A percentile compares a stretch with the other conserved stretches of the same genome.
Evolutionary conservation across 2,113 vertebrate genomes (phyloP).

Genomic region (Phylloscopus trochilus): DNA sequence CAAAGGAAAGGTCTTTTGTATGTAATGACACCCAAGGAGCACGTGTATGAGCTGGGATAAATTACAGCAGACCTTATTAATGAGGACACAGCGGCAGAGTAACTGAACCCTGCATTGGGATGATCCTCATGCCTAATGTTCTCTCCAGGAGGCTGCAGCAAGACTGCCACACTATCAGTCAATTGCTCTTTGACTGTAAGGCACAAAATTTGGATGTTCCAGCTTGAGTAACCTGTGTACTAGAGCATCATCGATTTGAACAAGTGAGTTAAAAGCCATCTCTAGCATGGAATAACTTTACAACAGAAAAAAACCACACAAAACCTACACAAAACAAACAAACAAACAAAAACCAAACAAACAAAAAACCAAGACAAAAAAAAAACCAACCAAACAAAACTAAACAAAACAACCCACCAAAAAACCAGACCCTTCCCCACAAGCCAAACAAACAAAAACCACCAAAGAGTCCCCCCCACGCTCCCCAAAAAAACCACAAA

Average conservation of each 20-base stretch:
- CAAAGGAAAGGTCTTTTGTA: background rate
- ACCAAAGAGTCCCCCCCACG: no score
- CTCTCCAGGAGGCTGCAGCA: background rate
- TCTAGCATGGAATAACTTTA: background rate
- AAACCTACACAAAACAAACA: background rate
- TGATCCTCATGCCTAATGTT: background rate
- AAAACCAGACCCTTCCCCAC: no score
- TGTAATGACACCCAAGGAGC: background rate
- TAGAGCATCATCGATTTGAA: background rate
- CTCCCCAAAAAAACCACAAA: background rate
- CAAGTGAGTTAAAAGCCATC: background rate
- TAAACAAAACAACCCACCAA: background rate
- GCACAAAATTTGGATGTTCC: background rate
- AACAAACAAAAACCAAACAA: no score
- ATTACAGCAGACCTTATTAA: background rate
- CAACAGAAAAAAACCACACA: background rate
- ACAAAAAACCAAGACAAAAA: background rate
- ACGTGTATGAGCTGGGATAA: background rate
- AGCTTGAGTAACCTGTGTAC: background rate
- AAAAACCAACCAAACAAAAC: background rate
- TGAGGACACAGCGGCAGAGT: background rate
- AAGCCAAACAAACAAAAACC: background rate
- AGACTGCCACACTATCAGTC: background rate
- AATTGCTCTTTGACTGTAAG: background rate
- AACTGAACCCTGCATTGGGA: rapidly evolving